These are phyloP conservation scores for Lytechinus variegatus DNA, from an alignment of 35 echinoderm and acorn worm species.

Conservation along the genomic window DNA sequence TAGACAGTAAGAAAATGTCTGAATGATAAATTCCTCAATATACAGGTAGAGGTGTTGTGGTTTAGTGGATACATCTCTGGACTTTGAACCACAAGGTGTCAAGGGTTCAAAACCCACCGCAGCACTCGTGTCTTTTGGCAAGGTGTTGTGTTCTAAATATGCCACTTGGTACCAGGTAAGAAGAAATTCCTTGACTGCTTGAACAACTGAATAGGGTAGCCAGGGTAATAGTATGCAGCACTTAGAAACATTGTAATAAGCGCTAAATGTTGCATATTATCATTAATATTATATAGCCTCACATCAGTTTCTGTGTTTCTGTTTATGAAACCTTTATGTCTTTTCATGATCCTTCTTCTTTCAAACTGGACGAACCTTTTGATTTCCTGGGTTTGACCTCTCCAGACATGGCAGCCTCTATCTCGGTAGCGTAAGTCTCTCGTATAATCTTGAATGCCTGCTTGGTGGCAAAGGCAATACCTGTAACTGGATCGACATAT, in stretches of 20 bases:
- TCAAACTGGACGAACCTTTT: not conserved
- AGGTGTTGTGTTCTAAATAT: too few relatives aligned
- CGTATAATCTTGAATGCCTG: slow-evolving; percentile 94
- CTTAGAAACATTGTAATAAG: too few relatives aligned
- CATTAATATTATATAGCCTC: not conserved
- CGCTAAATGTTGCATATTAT: too few relatives aligned
- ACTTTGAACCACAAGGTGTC: not conserved
- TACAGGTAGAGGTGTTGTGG: too few relatives aligned
- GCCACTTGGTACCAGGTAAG: too few relatives aligned
- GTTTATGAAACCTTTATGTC: not conserved
- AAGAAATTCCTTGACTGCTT: too few relatives aligned
- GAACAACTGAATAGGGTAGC: too few relatives aligned
- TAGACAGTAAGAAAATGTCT: too few relatives aligned
- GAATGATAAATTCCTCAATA: too few relatives aligned
- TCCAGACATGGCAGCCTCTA: slow-evolving; percentile 54
- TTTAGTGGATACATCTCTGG: too few relatives aligned
- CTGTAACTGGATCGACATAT: slow-evolving; percentile 94
- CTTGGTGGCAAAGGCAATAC: slow-evolving; percentile 92
- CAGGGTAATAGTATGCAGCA: too few relatives aligned
- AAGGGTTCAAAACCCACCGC: not conserved
- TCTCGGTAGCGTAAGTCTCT: slow-evolving; percentile 87
- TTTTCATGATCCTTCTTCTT: not conserved
- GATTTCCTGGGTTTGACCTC: not conserved
- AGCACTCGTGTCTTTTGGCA: too few relatives aligned
- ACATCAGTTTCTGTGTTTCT: not conserved